Conservation (phyloP, 2,888 invertebrate genomes). For the Busseola fusca region DNA sequence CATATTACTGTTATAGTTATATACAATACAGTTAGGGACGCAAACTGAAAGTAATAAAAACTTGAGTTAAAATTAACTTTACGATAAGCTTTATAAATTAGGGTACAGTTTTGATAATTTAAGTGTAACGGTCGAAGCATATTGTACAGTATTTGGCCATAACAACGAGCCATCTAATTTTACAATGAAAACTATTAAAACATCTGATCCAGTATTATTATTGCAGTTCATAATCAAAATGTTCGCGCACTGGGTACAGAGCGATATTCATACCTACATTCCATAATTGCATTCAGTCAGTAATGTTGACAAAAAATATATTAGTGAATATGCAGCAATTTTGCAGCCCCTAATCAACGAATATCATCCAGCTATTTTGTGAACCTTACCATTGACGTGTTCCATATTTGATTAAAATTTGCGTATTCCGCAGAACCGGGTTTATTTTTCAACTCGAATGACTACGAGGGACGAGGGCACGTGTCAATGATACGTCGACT, state of each 20-base stretch:
- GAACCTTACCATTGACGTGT: constrained; percentile 29
- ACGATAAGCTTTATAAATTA: constrained; percentile 59
- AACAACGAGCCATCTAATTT: neutral
- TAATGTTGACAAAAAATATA: no score
- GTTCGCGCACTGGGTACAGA: no score
- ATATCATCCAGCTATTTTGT: constrained; percentile 19
- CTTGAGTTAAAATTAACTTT: constrained; percentile 45
- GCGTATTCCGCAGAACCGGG: constrained; percentile 15
- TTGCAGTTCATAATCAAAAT: neutral
- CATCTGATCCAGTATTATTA: neutral
- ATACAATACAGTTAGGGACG: constrained; percentile 51
- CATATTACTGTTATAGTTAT: constrained; percentile 57
- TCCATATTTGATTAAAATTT: constrained; percentile 51
- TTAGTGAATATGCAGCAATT: constrained; percentile 17
- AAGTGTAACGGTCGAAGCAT: constrained; percentile 12
- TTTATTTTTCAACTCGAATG: constrained; percentile 30
- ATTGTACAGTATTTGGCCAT: neutral
- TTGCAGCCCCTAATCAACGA: constrained; percentile 39
- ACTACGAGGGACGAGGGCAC: constrained; percentile 20
- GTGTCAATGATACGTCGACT: constrained; percentile 28
- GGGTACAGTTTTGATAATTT: constrained; percentile 38
- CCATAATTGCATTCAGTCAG: neutral
- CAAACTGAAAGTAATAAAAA: constrained; percentile 60
- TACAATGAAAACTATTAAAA: neutral
- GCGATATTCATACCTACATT: neutral